Evolutionary conservation across 2,113 vertebrate species (phyloP).

Genomic region (Oncorhynchus nerka): DNA sequence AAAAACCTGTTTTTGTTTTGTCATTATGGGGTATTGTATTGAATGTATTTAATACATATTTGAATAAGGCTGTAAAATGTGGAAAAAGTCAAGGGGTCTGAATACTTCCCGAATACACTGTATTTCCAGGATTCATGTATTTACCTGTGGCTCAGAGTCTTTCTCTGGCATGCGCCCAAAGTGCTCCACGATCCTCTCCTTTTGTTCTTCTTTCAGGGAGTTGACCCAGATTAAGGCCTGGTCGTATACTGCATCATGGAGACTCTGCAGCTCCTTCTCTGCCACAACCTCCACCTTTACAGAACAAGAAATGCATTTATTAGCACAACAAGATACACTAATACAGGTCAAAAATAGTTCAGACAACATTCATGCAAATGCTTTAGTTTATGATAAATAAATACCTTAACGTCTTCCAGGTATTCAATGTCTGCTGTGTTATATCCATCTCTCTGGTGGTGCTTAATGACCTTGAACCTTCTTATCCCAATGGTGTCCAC

Average conservation of each 20-base stretch:
- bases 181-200: slow-evolving; percentile 86
- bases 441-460: slow-evolving; percentile 87
- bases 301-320: slow-evolving; percentile 43
- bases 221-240: slow-evolving; percentile 88
- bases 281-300: slow-evolving; percentile 80
- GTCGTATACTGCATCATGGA: slow-evolving; percentile 85
- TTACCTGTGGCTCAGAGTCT: slow-evolving; percentile 84
- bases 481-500: slow-evolving; percentile 84
- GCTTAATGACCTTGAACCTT: slow-evolving; percentile 84
- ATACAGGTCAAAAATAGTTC: not conserved
- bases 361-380: not conserved
- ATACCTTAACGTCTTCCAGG: slow-evolving; percentile 86
- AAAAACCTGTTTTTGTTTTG: no score
- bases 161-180: slow-evolving; percentile 90
- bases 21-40: no score
- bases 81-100: no score
- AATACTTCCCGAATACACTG: no score
- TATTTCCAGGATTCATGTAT: not conserved
- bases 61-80: no score
- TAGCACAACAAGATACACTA: not conserved
- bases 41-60: no score
- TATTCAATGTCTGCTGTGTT: slow-evolving; percentile 91
- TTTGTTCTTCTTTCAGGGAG: slow-evolving; percentile 85
- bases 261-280: slow-evolving; percentile 77
- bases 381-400: not conserved